Base-by-base conservation (phyloP, 2,797 vertebrate genomes). In the Myotis findleyi region DNA sequence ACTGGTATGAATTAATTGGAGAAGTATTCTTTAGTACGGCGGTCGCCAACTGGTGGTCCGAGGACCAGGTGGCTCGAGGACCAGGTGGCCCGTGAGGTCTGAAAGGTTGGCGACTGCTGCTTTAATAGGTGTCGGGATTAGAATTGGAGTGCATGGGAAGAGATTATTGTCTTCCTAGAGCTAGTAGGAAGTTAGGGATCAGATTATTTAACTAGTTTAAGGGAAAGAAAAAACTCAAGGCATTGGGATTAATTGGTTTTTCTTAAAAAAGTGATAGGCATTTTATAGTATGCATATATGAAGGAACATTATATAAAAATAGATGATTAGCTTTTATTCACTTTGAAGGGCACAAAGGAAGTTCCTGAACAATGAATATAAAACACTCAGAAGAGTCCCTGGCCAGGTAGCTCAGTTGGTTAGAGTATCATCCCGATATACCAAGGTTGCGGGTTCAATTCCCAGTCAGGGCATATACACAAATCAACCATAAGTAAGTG, bases 151-250 rank as follows among this genome's bases (percentile, higher is more conserved):
- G 9, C 27, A 36, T 25, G 17, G 25, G 49, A 94, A 91, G 47
- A 62, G 21, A 71, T 80, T 90, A 77, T 94, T 81, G 11, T 83
- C n/a, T 84, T 80, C 57, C 36, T 73, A 55, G 47, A 79, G 41
- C 64, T 88, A 80, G 17, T 80, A 72, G 55, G 77, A 91, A 87
- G 18, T 87, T 95, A 77, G 57, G 55, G 30, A 87, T 71, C 23
- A 17, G 11, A 49, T 92, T 96, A 73, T 51, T 72, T 83, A 51
- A 84, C 12, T 77, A 82, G 21, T n/a, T 95, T 92, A 79, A 94
- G 27, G 25, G 66, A 84, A 93, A 92, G 53, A 83, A 12, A 57
- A 84, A 83, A 38, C 17, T 81, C 16, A 89, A 66, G 85, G 30
- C 89, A 89, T 62, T 71, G 49, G 27, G n/a, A 47, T 86, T 93